Evolutionary conservation across 2,888 invertebrate genomes (phyloP).

Genomic region (Drosophila barbarae): DNA sequence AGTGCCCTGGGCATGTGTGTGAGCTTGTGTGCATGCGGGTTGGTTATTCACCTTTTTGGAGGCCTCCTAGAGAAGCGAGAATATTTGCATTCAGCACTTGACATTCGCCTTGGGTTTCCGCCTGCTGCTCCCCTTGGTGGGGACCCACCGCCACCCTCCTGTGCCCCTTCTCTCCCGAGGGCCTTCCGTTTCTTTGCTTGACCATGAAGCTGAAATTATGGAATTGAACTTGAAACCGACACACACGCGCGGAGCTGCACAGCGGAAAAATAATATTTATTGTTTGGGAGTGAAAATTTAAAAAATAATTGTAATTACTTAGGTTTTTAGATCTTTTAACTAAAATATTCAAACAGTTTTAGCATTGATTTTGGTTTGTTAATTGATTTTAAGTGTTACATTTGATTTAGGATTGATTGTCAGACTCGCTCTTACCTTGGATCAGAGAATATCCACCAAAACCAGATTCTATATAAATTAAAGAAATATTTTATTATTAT

Average conservation of each 20-base stretch:
- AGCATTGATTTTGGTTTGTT: not conserved
- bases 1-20: conserved; percentile 5
- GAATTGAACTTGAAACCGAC: conserved; percentile 68
- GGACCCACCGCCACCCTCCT: conserved; percentile 3
- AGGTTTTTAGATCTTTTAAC: too few species aligned
- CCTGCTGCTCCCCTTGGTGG: not conserved
- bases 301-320: not conserved
- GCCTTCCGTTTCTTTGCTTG: conserved; percentile 48
- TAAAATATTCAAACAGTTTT: too few species aligned
- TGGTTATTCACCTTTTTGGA: conserved; percentile 68
- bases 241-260: conserved; percentile 14
- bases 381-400: not conserved
- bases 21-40: conserved; percentile 37
- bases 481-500: not conserved
- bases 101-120: conserved; percentile 59
- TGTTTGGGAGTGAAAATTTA: too few species aligned
- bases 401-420: too few species aligned
- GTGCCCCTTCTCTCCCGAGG: conserved; percentile 9
- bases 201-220: conserved; percentile 68
- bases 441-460: too few species aligned
- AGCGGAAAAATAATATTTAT: not conserved
- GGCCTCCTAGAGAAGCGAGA: conserved; percentile 28
- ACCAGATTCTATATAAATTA: too few species aligned
- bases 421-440: too few species aligned
- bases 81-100: conserved; percentile 61